Base-by-base conservation (phyloP, 2,888 invertebrate genomes). In the Netelia virgata region DNA sequence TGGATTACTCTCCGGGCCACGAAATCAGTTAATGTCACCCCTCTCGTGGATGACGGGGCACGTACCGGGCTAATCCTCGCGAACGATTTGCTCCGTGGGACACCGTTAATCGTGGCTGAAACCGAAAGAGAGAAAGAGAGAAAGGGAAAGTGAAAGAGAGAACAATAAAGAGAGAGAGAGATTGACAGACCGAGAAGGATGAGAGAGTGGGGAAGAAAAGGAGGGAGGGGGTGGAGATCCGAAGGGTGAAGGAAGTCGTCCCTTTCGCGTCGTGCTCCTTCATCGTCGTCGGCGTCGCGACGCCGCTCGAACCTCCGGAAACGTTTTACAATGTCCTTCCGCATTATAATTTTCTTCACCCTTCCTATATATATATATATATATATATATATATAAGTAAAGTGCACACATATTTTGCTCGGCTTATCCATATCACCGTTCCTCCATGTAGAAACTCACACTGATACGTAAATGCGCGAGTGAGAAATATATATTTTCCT, bases 21-120 rank as follows among this genome's bases (percentile, higher is more conserved):
- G 87, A 88, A 90, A 90, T 90, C 89, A 88, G 89, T 90, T 91
- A 90, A 90, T 89, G 89, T 90, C 89, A 88, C 83, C 87, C 28
- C 28, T 3, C 88, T 85, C 79, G 73, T 86, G 81, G 84, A 88
- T 89, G 87, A 88, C 87, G 87, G 84, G 87, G 87, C 87, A 86
- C 83, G 86, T 83, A 85, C 82, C 75, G 72, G 79, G 83, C 86
- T 87, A 86, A 88, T 86, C 86, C 86, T 59, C 77, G 83, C 85
- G 79, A 81, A 85, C 80, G 83, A 87, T 86, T 85, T 88, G 79
- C 83, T 83, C 85, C 72, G 61, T 82, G 78, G 80, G 74, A 81
- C 83, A 83, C 85, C 84, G 83, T 87, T 87, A 86, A 86, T 87
- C 86, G 82, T 64, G 59, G 47, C 75, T 72, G 76, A 76, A 74